phyloP scores from a whole-genome alignment of 2,888 invertebrate genomes.

The Lepidochrysops patricia region DNA sequence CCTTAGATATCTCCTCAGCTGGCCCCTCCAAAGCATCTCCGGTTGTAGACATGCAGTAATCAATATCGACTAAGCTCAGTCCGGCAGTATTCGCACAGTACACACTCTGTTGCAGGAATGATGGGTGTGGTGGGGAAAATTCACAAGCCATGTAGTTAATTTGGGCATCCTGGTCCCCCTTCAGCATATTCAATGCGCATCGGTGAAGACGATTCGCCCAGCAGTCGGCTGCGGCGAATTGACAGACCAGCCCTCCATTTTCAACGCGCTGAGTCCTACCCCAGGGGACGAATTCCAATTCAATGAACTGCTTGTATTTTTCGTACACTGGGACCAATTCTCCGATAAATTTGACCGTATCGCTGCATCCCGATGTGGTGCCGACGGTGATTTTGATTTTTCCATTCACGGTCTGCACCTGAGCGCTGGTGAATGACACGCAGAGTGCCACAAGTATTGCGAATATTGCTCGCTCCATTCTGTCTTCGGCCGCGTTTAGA shows the following conservation, averaged over 20 bases:
- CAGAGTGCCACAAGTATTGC: neutral
- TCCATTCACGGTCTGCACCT: constrained; percentile 40
- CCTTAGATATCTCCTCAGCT: constrained; percentile 37
- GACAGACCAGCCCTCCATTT: constrained; percentile 41
- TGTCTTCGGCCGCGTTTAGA: neutral
- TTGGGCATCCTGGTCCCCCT: constrained; percentile 41
- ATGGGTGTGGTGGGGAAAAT: constrained; percentile 38
- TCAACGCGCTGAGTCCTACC: constrained; percentile 41
- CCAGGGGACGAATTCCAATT: constrained; percentile 61
- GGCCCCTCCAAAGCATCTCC: constrained; percentile 40
- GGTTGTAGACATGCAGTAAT: constrained; percentile 42
- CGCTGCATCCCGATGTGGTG: constrained; percentile 49
- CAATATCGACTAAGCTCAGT: constrained; percentile 38
- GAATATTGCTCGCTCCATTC: neutral
- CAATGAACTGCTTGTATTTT: constrained; percentile 43
- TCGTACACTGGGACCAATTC: constrained; percentile 41
- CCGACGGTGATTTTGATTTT: constrained; percentile 48
- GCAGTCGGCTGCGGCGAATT: constrained; percentile 47
- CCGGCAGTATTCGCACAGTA: constrained; percentile 44
- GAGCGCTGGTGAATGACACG: neutral
- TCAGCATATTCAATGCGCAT: constrained; percentile 45
- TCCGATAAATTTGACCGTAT: constrained; percentile 45
- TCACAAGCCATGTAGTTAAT: constrained; percentile 58
- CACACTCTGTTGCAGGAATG: constrained; percentile 37
- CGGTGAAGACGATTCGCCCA: constrained; percentile 59